A percentile compares a stretch with the other conserved stretches of the same genome.
These are phyloP conservation scores for Antennarius maculatus DNA, from an alignment of 2,797 vertebrate genomes.

Conservation along the genomic window DNA sequence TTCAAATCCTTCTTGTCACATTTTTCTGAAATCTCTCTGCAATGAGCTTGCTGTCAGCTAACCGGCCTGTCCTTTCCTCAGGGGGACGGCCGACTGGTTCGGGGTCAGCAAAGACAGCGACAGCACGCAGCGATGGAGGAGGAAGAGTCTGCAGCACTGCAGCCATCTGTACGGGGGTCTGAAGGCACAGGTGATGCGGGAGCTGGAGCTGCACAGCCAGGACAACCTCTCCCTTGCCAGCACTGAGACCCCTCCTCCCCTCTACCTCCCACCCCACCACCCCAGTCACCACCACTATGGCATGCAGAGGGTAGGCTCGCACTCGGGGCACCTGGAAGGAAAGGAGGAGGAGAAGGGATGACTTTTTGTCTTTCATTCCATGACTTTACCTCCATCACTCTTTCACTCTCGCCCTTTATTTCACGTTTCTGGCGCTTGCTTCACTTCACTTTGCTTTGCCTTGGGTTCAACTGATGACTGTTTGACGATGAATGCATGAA, in stretches of 20 bases:
- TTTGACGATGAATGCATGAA: neutral
- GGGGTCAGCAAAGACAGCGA: slow-evolving; percentile 95
- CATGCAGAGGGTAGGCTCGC: slow-evolving; percentile 91
- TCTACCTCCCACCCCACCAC: slow-evolving; percentile 90
- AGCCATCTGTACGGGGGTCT: slow-evolving; percentile 95
- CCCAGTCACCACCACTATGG: slow-evolving; percentile 88
- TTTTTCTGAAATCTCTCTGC: too few species aligned
- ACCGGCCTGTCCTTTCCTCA: slow-evolving; percentile 61
- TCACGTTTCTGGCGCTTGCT: slow-evolving; percentile 16
- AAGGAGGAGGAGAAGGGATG: neutral
- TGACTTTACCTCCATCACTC: neutral
- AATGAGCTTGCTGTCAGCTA: neutral
- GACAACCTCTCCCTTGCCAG: slow-evolving; percentile 95
- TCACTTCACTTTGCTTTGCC: slow-evolving; percentile 20
- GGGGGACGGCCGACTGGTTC: slow-evolving; percentile 98
- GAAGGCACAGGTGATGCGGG: slow-evolving; percentile 93
- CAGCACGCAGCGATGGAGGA: slow-evolving; percentile 94
- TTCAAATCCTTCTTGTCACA: too few species aligned
- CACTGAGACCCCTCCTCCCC: slow-evolving; percentile 94
- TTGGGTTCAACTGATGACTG: slow-evolving; percentile 28
- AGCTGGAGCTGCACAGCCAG: slow-evolving; percentile 94
- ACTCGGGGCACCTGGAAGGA: neutral
- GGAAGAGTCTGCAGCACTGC: slow-evolving; percentile 96
- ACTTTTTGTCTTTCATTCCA: neutral
- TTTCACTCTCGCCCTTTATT: neutral